Evolutionary conservation across 2,113 vertebrate species (phyloP), one percentile per base, ranked within the genome.

Genomic region (crab-eating macaque (Macaca fascicularis)): DNA sequence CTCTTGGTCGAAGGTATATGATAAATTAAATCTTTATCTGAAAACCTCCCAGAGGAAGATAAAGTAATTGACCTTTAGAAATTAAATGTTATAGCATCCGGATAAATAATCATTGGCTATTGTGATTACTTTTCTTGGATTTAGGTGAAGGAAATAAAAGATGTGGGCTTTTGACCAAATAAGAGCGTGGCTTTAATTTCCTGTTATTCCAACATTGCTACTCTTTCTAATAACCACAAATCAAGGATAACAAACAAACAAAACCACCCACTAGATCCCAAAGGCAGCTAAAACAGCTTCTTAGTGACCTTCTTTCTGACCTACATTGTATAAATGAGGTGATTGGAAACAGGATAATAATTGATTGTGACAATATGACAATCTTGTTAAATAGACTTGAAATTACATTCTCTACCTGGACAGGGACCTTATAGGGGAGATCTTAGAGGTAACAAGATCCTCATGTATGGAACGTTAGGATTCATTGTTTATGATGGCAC

Each of bases 21-120:
- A 93, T 89, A 94, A 97, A 95, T 96, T 93, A 96, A 96, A 93
- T 94, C 38, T 97, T 94, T 95, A 97, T 93, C 90, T 86, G 19
- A 83, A 95, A 89, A 90, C 32, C 92, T 94, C 70, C 61, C 59
- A 75, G 59, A 80, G 27, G 38, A 95, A 88, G 69, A 93, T 81
- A 90, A 97, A 95, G 79, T 92, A 95, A 83, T 87, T 82, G 78
- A 88, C 89, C 52, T 96, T 89, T 89, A 90, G 81, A 94, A 98
- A 96, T 97, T 75, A 90, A 96, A 80, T 57, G 69, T 69, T 78
- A 22, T 5, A 85, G 10, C n/a, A 40, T 93, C 45, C 11, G 45
- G 38, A 93, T 35, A 59, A 91, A 35, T 89, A 91, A 93, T 95
- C 23, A 84, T n/a, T 81, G 75, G 35, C 61, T 64, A 17, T 59